Conservation (phyloP, 2,113 vertebrate genomes). For the Neodontobutis hainanensis region DNA sequence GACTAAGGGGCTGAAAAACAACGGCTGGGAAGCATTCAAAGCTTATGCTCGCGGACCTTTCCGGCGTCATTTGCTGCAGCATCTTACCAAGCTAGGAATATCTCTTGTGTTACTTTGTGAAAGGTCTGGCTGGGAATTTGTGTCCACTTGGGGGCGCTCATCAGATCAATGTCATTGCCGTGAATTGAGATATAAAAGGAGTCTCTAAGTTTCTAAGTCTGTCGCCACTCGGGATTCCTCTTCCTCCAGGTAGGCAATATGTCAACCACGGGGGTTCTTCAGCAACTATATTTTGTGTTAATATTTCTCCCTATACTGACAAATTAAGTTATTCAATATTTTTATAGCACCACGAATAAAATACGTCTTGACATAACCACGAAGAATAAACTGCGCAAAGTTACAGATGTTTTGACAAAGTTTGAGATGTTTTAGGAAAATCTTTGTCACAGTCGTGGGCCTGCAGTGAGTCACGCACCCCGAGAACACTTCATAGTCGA, state of each 20-base stretch:
- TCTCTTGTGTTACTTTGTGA: conserved; percentile 18
- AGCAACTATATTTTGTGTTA: conserved; percentile 5
- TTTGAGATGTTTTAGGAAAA: neutral
- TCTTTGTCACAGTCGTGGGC: neutral
- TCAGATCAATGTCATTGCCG: conserved; percentile 99
- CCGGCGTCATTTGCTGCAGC: conserved; percentile 74
- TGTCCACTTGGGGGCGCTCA: conserved; percentile 92
- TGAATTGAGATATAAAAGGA: conserved; percentile 71
- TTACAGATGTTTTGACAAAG: conserved; percentile 8
- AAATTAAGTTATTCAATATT: conserved; percentile 1
- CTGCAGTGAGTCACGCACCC: conserved; percentile 25
- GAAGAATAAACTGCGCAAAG: conserved; percentile 7
- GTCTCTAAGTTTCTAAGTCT: conserved; percentile 44
- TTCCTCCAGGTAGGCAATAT: conserved; percentile 63
- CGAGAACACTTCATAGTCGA: conserved; percentile 18
- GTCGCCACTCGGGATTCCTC: conserved; percentile 37
- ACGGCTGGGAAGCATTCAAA: conserved; percentile 74
- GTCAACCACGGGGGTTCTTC: neutral
- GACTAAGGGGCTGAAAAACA: conserved; percentile 84
- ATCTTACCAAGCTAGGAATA: conserved; percentile 61
- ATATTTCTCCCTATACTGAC: neutral
- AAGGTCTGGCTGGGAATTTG: conserved; percentile 6
- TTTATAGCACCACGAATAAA: conserved; percentile 18
- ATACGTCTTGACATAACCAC: conserved; percentile 11
- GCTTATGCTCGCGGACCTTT: conserved; percentile 70